Evolutionary conservation across 2,797 vertebrate species (phyloP).

Genomic region (Sus cebifrons): DNA sequence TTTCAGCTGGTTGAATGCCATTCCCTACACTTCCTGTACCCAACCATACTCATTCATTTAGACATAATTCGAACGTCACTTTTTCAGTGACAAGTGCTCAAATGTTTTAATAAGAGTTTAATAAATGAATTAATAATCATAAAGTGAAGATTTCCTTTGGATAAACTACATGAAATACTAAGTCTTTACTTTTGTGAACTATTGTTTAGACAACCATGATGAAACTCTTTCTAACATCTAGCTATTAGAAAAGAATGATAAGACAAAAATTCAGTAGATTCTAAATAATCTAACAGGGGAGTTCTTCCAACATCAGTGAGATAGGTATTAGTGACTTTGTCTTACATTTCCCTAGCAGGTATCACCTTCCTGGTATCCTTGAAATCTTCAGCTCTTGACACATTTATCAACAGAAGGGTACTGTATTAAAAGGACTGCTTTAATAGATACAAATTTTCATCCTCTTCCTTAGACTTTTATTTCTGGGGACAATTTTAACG

Average conservation of each 20-base stretch:
- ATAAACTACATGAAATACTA: constrained; percentile 1
- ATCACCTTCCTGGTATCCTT: not conserved
- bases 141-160: not conserved
- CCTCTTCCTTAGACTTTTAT: not conserved
- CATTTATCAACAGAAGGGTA: not conserved
- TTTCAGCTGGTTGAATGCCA: not conserved
- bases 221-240: constrained; percentile 5
- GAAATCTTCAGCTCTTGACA: not conserved
- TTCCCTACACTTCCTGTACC: not conserved
- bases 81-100: not conserved
- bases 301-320: not conserved
- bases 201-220: not conserved
- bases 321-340: not conserved
- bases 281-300: not conserved
- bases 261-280: not conserved
- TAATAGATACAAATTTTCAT: not conserved
- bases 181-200: not conserved
- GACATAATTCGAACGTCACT: not conserved
- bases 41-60: constrained; percentile 31
- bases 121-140: not conserved
- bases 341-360: not conserved
- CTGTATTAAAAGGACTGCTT: not conserved
- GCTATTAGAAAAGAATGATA: not conserved
- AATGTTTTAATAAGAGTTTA: constrained; percentile 4
- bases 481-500: not conserved